A percentile compares a stretch with the other conserved stretches of the same genome.
These are phyloP conservation scores for Synergus itoensis DNA, from an alignment of 2,888 invertebrate species.

Conservation along the genomic window DNA sequence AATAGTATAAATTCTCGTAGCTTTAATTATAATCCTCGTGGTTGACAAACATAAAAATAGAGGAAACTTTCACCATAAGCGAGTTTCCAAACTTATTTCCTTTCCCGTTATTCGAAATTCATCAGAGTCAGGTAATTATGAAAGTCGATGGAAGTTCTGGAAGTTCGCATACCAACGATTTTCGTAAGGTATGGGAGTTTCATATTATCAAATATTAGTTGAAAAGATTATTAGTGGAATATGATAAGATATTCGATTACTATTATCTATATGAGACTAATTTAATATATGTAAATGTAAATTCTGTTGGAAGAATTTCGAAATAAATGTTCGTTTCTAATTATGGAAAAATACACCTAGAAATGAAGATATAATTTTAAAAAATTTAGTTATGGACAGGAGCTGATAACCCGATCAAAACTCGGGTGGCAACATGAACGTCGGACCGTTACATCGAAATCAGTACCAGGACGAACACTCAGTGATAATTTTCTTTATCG, in stretches of 20 bases:
- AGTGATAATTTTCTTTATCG: conserved; percentile 35
- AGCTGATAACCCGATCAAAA: conserved; percentile 62
- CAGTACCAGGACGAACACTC: conserved; percentile 61
- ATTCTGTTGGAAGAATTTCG: neutral
- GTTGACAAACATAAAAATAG: conserved; percentile 5
- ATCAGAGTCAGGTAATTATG: conserved; percentile 24
- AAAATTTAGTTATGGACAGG: conserved; percentile 52
- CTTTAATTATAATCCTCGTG: neutral
- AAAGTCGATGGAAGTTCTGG: conserved; percentile 21
- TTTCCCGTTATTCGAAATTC: conserved; percentile 31
- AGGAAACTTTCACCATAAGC: conserved; percentile 25
- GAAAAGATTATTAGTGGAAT: neutral
- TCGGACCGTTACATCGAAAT: conserved; percentile 62
- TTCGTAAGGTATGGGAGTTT: conserved; percentile 10
- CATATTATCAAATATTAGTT: conserved; percentile 25
- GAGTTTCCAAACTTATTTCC: conserved; percentile 40
- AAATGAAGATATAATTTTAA: conserved; percentile 47
- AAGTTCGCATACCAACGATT: conserved; percentile 9
- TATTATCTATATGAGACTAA: neutral
- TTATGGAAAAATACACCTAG: conserved; percentile 3
- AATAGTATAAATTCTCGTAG: neutral
- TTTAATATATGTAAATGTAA: neutral
- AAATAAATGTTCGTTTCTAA: neutral
- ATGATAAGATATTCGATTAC: conserved; percentile 2
- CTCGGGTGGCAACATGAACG: conserved; percentile 62